Base-by-base conservation (phyloP, 2,797 vertebrate genomes). In the Diplodus sargus region DNA sequence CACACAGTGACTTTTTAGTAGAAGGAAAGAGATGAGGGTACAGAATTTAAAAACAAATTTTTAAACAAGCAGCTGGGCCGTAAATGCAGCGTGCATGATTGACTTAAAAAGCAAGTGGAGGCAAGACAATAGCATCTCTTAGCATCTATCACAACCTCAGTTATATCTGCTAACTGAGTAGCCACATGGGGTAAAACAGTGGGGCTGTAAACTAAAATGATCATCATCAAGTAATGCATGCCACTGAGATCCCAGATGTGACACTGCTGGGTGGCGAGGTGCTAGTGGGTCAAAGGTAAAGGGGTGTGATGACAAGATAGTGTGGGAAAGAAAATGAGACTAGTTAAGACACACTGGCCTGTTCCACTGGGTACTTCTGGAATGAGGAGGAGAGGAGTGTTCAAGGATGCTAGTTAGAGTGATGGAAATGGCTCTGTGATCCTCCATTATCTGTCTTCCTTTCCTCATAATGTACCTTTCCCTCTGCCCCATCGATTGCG, bases 381-480 rank as follows among this genome's bases (percentile, higher is more conserved):
- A 87, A 54, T 78, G 72, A 81, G 66, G 34, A 76, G 42, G 39
- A 56, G 54, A 81, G 87, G 79, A 80, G 61, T 89, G 91, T 90
- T 92, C 87, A 91, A 90, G 87, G 88, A 90, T 87, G 82, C 87
- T 92, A 83, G 88, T 92, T 91, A 89, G 89, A 91, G 85, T 91
- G 91, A 94, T 93, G 91, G 91, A 92, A 91, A 94, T 91, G 89
- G 87, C 89, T 91, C 81, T 87, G 93, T 93, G 93, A 95, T 93
- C 90, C 91, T 90, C 90, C 90, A 94, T 96, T 94, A 94, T 94
- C 91, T 81, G 68, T 91, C 92, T 91, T 93, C 86, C 90, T 92
- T 90, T 93, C 87, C 92, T 92, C 92, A 93, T 95, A 94, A 94
- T 93, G 90, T 89, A 87, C 85, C 82, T 90, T 93, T 92, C 90